Evolutionary conservation across 2,113 vertebrate genomes (phyloP).

Genomic region (Cebus imitator): DNA sequence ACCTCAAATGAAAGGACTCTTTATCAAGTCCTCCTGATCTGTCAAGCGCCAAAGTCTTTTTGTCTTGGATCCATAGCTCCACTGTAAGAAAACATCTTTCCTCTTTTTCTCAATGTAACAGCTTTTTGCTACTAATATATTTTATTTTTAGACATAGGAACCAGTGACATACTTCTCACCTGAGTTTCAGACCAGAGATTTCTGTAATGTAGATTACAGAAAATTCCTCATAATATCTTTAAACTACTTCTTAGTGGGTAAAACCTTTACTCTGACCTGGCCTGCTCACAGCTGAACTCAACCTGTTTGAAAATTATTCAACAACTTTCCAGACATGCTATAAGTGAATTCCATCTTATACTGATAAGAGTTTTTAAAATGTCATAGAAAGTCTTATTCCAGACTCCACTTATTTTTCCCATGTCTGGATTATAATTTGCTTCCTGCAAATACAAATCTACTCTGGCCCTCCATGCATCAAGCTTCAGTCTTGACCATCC

Average conservation of each 20-base stretch:
- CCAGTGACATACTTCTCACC: not conserved
- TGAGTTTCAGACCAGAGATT: not conserved
- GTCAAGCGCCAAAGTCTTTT: not conserved
- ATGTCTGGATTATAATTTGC: not conserved
- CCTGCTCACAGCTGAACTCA: not conserved
- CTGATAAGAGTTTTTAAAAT: not conserved
- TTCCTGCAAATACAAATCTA: not conserved
- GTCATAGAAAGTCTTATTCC: not conserved
- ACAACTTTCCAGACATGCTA: not conserved
- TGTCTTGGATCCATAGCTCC: not conserved
- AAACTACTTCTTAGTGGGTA: not conserved
- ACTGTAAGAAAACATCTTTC: not conserved
- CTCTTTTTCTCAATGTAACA: not conserved
- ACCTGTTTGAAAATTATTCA: not conserved
- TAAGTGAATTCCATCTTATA: not conserved
- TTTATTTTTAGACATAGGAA: constrained; percentile 18
- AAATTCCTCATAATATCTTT: constrained; percentile 3
- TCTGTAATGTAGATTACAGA: not conserved
- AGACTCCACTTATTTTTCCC: not conserved
- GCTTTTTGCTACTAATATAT: not conserved
- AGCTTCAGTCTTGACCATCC: not conserved
- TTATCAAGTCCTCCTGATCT: not conserved
- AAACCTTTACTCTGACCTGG: not conserved
- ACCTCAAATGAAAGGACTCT: not conserved
- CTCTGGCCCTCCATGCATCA: not conserved